Percentiles rank a stretch among this genome's conserved stretches.
These are phyloP conservation scores for Bembecia ichneumoniformis DNA, from an alignment of 2,888 invertebrate species.

Conservation along the genomic window DNA sequence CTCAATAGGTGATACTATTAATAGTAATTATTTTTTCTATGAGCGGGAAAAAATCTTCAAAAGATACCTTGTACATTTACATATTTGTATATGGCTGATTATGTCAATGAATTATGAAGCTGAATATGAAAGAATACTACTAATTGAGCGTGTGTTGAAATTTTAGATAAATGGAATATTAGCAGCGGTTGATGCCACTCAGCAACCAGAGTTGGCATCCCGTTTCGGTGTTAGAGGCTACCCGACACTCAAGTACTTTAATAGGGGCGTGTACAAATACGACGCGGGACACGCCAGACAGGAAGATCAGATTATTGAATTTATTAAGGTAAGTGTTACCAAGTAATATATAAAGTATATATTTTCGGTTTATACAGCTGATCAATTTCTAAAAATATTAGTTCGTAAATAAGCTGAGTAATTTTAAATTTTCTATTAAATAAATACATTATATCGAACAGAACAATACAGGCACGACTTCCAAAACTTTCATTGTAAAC, in stretches of 20 bases:
- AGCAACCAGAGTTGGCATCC: constrained; percentile 77
- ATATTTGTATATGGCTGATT: no score
- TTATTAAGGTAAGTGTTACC: constrained; percentile 81
- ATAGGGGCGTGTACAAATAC: constrained; percentile 82
- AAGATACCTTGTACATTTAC: no score
- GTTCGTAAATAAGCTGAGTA: not conserved
- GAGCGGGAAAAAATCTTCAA: no score
- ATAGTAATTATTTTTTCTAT: no score
- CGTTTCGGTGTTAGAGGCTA: constrained; percentile 83
- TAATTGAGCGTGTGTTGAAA: no score
- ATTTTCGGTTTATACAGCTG: not conserved
- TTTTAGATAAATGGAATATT: constrained; percentile 78
- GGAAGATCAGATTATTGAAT: constrained; percentile 82
- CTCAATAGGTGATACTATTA: no score
- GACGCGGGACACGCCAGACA: constrained; percentile 85
- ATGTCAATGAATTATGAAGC: no score
- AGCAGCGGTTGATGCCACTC: constrained; percentile 89
- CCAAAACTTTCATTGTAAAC: no score
- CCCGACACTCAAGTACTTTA: constrained; percentile 85
- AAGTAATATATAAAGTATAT: not conserved
- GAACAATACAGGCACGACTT: no score
- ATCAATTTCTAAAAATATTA: not conserved
- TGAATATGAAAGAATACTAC: no score
- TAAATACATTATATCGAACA: no score
- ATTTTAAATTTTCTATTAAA: not conserved